Evolutionary conservation across 2,113 vertebrate genomes (phyloP), one percentile per base, ranked within the genome.

Genomic region (Rhinogobius similis): DNA sequence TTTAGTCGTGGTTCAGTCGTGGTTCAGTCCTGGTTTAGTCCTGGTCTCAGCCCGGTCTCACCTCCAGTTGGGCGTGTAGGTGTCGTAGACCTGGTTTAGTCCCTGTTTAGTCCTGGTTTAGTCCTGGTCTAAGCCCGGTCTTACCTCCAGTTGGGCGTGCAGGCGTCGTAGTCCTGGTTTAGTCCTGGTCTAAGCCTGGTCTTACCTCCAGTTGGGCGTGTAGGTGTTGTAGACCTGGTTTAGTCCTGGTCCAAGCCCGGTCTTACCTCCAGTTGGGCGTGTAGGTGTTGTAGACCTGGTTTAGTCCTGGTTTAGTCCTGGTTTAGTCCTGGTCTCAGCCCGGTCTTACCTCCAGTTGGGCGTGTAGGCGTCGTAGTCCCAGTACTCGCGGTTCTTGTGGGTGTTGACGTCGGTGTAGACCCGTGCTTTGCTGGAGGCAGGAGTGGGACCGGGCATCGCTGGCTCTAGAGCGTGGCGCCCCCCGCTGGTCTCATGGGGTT

Each of bases 321-420:
- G 12, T 2, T 32, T 10, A 20, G 27, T 29, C 26, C 59, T 20
- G 9, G 56, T 9, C 2, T 61, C 13, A 3, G 2, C n/a, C 59
- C 4, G 9, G 32, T 21, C 59, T 41, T 23, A 98, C 96, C 96
- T 97, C 97, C 97, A 98, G 91, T 93, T 96, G 87, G 96, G 95
- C 91, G 96, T 93, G 72, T 98, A 96, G 82, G 95, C 85, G 72
- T 98, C 97, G 29, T 98, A 98, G 93, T 98, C 96, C 97, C 96
- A 98, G 91, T 98, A 98, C 72, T 98, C 97, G 86, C 95, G 93
- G 94, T 95, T 97, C 92, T 96, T 96, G 92, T 96, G 92, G 88
- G 95, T 96, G 95, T 98, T 98, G 88, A 96, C 95, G 81, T 98
- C 96, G 88, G 95, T 95, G 93, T 98, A 98, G 74, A 98, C 96